Conservation (phyloP, 2,888 invertebrate species). For the Diarsia dahlii region DNA sequence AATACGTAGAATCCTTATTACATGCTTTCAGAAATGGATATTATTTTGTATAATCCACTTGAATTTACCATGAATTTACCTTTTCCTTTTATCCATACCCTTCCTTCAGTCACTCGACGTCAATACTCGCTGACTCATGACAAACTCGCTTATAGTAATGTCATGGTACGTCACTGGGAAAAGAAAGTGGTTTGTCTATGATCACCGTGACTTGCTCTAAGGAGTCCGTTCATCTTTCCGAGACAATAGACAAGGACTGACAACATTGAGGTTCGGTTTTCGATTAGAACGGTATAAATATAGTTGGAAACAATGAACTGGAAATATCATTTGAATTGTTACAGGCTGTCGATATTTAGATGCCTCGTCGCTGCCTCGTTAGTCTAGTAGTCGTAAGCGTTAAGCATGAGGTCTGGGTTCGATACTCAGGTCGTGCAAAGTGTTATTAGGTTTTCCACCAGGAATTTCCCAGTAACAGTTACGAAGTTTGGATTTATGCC, state of each 20-base stretch:
- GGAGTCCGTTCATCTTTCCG: constrained; percentile 39
- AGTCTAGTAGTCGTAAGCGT: no score
- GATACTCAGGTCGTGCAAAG: no score
- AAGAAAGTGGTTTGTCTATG: constrained; percentile 42
- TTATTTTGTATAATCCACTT: constrained; percentile 3
- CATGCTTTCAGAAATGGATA: neutral
- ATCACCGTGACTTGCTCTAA: constrained; percentile 60
- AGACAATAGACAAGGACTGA: constrained; percentile 39
- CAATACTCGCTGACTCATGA: constrained; percentile 47
- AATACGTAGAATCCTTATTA: neutral
- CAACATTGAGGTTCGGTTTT: constrained; percentile 30
- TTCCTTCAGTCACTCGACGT: constrained; percentile 17
- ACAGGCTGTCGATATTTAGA: neutral
- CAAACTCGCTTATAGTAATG: constrained; percentile 31
- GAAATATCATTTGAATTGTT: neutral
- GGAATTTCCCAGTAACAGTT: no score
- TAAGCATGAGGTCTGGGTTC: no score
- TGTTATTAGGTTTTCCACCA: no score
- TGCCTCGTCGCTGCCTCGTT: no score
- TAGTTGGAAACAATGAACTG: neutral
- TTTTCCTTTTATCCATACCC: constrained; percentile 1
- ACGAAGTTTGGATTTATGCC: no score
- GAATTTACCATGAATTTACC: constrained; percentile 1
- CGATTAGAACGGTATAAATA: constrained; percentile 15
- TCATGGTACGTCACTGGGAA: constrained; percentile 21